A percentile compares a stretch with the other conserved stretches of the same genome.
phyloP scores from a whole-genome alignment of 2,888 invertebrate species.

The Cartodere bifasciata region DNA sequence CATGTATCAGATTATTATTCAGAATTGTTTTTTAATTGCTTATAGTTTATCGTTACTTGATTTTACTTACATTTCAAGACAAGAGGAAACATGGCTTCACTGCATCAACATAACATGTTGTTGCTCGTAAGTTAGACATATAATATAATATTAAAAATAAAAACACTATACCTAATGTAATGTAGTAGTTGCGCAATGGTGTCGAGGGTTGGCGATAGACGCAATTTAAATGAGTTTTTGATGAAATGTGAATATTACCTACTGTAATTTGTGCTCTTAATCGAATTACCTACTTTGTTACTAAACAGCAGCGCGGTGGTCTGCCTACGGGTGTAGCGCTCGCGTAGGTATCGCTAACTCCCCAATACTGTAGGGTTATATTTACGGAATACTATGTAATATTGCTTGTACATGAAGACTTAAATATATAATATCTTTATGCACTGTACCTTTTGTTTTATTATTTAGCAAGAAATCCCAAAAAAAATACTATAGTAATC shows the following conservation, averaged over 20 bases:
- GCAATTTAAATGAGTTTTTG: slow-evolving; percentile 15
- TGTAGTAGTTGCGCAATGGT: slow-evolving; percentile 33
- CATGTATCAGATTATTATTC: slow-evolving; percentile 30
- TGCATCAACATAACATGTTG: slow-evolving; percentile 20
- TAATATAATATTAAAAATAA: slow-evolving; percentile 22
- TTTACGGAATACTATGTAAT: slow-evolving; percentile 48
- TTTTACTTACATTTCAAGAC: too few species aligned
- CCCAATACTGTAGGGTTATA: slow-evolving; percentile 35
- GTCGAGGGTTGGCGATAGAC: slow-evolving; percentile 35
- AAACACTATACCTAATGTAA: slow-evolving; percentile 30
- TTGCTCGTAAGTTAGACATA: slow-evolving; percentile 29
- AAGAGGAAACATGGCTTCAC: slow-evolving; percentile 23
- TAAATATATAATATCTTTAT: slow-evolving; percentile 67
- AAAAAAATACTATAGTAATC: too few species aligned
- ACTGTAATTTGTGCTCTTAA: slow-evolving; percentile 16
- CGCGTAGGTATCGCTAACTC: slow-evolving; percentile 30
- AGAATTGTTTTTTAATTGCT: slow-evolving; percentile 33
- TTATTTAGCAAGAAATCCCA: too few species aligned
- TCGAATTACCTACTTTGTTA: slow-evolving; percentile 23
- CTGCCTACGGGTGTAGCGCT: slow-evolving; percentile 27
- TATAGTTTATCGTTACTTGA: slow-evolving; percentile 31
- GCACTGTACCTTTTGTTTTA: slow-evolving; percentile 35
- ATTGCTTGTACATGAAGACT: slow-evolving; percentile 67
- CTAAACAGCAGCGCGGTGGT: slow-evolving; percentile 30
- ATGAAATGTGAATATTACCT: slow-evolving; percentile 10